Conservation (phyloP, 2,113 vertebrate species). For the Actenoides hombroni region DNA sequence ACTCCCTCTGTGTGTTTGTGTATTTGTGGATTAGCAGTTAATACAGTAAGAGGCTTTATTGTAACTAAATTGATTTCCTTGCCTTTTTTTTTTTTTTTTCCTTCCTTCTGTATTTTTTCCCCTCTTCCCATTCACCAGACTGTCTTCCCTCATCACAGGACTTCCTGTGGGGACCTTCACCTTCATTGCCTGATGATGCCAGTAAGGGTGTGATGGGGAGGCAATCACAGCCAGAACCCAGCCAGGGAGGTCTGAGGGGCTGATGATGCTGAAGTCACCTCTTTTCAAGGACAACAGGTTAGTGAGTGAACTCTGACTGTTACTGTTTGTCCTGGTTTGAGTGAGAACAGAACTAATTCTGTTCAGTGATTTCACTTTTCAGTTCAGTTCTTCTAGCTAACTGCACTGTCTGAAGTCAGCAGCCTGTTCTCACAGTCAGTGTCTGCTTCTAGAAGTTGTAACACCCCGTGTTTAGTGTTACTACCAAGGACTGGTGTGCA, state of each 20-base stretch:
- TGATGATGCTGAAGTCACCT: background rate
- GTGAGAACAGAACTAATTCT: too few species aligned
- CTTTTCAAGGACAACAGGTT: background rate
- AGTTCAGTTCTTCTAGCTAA: too few species aligned
- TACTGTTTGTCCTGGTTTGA: too few species aligned
- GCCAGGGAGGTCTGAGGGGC: background rate
- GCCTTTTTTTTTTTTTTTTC: background rate
- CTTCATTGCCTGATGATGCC: rapidly evolving
- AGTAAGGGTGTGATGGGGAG: background rate
- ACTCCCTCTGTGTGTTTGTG: conserved; percentile 57
- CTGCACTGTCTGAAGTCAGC: too few species aligned
- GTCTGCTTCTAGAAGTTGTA: too few species aligned
- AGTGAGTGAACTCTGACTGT: background rate
- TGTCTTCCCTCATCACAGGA: rapidly evolving
- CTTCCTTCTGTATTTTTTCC: background rate
- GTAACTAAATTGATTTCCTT: conserved; percentile 50
- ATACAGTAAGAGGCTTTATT: conserved; percentile 56
- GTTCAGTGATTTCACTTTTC: too few species aligned
- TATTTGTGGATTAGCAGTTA: conserved; percentile 60
- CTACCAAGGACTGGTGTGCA: too few species aligned
- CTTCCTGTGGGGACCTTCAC: background rate
- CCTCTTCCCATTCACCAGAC: background rate
- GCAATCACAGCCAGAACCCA: background rate
- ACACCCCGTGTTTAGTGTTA: too few species aligned
- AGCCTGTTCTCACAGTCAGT: too few species aligned